Base-by-base conservation (phyloP, 2,888 invertebrate species). In the Eilema caniola region DNA sequence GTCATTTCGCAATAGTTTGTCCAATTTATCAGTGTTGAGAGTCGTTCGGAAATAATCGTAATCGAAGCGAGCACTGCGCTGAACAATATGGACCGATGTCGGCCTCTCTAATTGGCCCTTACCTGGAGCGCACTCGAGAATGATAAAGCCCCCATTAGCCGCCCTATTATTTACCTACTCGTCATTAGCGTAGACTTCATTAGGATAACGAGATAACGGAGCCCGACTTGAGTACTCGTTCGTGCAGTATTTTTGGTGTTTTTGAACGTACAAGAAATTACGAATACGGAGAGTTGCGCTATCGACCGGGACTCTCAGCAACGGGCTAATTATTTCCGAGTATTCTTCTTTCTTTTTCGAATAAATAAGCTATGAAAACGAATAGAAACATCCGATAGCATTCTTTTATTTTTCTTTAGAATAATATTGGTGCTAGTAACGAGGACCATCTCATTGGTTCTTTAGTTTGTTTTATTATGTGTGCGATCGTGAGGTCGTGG, bases 91-190 rank as follows among this genome's bases (percentile, higher is more conserved):
- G 94, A 90, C 94, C 94, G 94, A 93, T 92, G 93, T 90, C 92
- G 92, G 94, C 90, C 92, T 93, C 92, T 91, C 94, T 95, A 95
- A 95, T 95, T 95, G 95, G 95, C 95, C 94, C 95, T 95, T 95
- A 95, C 95, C 95, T 94, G 94, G 90, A 95, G 95, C 95, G 93
- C 92, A 94, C 95, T 95, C 93, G 93, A 95, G 94, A 95, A 95
- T 95, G 95, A 95, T 95, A 95, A 95, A 95, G 95, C 94, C 93
- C 92, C 95, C 94, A 95, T 95, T 95, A 95, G 95, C 94, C 93
- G 93, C 94, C 95, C 95, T 95, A 95, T 95, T 95, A 95, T 95
- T 95, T 95, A 95, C 95, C 95, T 95, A 95, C 95, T 95, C 95
- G 94, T 95, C 95, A 95, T 95, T 95, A 95, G 94, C 93, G 95